These are phyloP conservation scores for Hermatobates lingyangjiaoensis DNA, from an alignment of 1,140 invertebrate species.

Conservation along the genomic window DNA sequence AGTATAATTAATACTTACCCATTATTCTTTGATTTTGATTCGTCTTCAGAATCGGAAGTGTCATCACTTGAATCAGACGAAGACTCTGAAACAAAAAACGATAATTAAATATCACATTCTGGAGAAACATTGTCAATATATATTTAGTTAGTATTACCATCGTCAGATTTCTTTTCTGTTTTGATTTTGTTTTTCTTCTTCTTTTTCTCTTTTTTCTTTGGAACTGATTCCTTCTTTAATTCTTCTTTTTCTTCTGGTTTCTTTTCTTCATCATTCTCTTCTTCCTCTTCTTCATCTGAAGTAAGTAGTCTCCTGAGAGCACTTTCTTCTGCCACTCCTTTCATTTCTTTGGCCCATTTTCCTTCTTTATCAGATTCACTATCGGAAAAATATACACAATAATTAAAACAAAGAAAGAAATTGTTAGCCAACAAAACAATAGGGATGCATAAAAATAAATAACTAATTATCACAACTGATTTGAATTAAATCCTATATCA, in stretches of 20 bases:
- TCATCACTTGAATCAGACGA: slow-evolving; percentile 55
- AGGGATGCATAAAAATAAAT: neutral
- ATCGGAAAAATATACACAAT: slow-evolving; percentile 10
- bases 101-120: neutral
- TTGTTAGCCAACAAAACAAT: neutral
- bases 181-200: slow-evolving; percentile 37
- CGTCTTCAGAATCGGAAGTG: slow-evolving; percentile 41
- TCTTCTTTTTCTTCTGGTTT: slow-evolving; percentile 22
- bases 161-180: slow-evolving; percentile 22
- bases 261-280: slow-evolving; percentile 70
- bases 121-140: too few relatives aligned
- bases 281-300: slow-evolving; percentile 77
- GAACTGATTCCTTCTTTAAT: slow-evolving; percentile 33
- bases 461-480: neutral
- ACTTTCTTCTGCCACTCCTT: slow-evolving; percentile 54
- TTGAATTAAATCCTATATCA: slow-evolving; percentile 7
- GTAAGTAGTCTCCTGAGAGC: slow-evolving; percentile 66
- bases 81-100: slow-evolving; percentile 27
- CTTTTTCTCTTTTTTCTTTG: slow-evolving; percentile 35
- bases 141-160: slow-evolving; percentile 5
- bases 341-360: slow-evolving; percentile 48
- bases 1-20: slow-evolving; percentile 25
- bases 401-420: slow-evolving; percentile 4
- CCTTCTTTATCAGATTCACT: slow-evolving; percentile 57
- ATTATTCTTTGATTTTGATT: too few relatives aligned